Evolutionary conservation across 2,113 vertebrate genomes (phyloP).

Genomic region (Poeciliopsis turrubarensis): DNA sequence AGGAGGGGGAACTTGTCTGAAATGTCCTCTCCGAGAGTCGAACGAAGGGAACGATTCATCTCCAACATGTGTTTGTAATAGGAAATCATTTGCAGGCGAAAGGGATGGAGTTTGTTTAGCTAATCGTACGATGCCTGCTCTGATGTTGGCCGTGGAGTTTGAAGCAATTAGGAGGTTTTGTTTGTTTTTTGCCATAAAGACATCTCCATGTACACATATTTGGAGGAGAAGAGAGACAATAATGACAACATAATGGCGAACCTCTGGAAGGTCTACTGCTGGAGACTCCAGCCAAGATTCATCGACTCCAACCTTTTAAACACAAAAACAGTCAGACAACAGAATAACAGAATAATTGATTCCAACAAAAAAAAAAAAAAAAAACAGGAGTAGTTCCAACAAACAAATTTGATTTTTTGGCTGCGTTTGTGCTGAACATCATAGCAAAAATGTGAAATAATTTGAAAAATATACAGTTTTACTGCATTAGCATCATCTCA

Average conservation of each 20-base stretch:
- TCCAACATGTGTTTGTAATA: conserved; percentile 69
- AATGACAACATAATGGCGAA: conserved; percentile 12
- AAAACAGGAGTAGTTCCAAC: neutral
- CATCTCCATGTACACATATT: conserved; percentile 24
- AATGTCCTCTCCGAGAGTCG: conserved; percentile 62
- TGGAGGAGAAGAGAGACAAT: conserved; percentile 1
- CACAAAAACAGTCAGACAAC: neutral
- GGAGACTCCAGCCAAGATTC: neutral
- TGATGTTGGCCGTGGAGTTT: conserved; percentile 33
- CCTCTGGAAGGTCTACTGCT: conserved; percentile 8
- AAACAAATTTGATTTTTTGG: neutral
- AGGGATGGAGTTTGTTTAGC: conserved; percentile 64
- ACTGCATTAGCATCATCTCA: neutral
- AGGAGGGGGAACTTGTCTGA: conserved; percentile 70
- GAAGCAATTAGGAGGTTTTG: conserved; percentile 23
- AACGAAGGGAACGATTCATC: conserved; percentile 66
- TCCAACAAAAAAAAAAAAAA: neutral
- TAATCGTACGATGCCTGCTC: conserved; percentile 43
- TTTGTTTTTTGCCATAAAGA: conserved; percentile 39
- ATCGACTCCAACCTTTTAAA: conserved; percentile 1
- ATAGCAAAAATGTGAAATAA: neutral
- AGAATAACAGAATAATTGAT: neutral
- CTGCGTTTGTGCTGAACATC: neutral
- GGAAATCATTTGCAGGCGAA: conserved; percentile 61
- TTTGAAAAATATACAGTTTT: neutral